Evolutionary conservation across 2,888 invertebrate species (phyloP).

Genomic region (Stenurella melanura): DNA sequence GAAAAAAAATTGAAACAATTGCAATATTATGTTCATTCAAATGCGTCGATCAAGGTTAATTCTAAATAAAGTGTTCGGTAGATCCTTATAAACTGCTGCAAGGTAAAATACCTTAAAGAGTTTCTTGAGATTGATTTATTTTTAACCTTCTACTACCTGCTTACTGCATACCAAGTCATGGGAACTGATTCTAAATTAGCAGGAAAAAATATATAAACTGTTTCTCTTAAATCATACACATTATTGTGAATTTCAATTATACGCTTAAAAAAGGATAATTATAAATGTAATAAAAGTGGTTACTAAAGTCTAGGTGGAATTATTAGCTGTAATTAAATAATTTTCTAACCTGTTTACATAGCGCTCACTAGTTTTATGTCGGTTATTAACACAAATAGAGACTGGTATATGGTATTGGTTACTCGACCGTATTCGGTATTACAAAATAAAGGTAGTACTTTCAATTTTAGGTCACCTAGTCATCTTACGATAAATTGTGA

Average conservation of each 20-base stretch:
- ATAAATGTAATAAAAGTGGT: constrained; percentile 12
- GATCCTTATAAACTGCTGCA: constrained; percentile 54
- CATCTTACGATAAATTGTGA: too few relatives aligned
- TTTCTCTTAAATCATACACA: constrained; percentile 51
- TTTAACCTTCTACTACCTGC: constrained; percentile 56
- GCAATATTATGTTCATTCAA: constrained; percentile 47
- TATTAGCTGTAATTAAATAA: constrained; percentile 7
- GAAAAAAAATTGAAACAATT: constrained; percentile 18
- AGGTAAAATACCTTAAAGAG: constrained; percentile 63
- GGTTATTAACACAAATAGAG: constrained; percentile 12
- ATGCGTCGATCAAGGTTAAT: constrained; percentile 53
- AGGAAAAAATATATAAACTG: constrained; percentile 49
- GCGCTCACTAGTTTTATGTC: background rate
- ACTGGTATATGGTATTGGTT: background rate
- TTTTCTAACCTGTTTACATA: constrained; percentile 8
- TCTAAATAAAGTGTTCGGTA: constrained; percentile 53
- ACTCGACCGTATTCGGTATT: background rate
- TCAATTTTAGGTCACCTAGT: background rate
- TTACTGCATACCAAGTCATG: constrained; percentile 64
- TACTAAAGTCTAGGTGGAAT: background rate
- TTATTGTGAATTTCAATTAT: constrained; percentile 42
- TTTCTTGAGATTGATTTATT: constrained; percentile 62
- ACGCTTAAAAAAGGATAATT: constrained; percentile 18
- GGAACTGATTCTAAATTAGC: constrained; percentile 64
- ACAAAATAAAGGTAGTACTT: background rate